Percentiles rank a stretch among this genome's conserved stretches.
Conservation (phyloP, 2,113 vertebrate species). For the Taurulus bubalis region DNA sequence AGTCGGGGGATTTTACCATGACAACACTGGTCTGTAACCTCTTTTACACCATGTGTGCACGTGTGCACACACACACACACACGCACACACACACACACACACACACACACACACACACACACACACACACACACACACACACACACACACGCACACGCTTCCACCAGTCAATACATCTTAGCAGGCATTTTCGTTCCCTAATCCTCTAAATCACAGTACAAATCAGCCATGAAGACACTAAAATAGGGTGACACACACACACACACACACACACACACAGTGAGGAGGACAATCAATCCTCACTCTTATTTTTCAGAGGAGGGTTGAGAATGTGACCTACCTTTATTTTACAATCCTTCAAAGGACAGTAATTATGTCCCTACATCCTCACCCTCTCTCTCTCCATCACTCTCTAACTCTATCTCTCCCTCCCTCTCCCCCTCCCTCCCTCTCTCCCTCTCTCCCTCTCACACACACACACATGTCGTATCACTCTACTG, state of each 20-base stretch:
- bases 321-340: constrained; percentile 30
- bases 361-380: too few relatives aligned
- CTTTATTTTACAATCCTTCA: too few relatives aligned
- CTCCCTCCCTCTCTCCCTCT: too few relatives aligned
- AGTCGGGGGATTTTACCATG: constrained; percentile 22
- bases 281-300: constrained; percentile 22
- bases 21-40: constrained; percentile 10
- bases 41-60: neutral
- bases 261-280: constrained; percentile 3
- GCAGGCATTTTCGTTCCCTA: constrained; percentile 47
- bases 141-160: too few relatives aligned
- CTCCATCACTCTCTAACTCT: too few relatives aligned
- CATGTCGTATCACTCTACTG: neutral
- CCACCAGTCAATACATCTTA: constrained; percentile 55
- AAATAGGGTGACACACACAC: constrained; percentile 15
- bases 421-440: too few relatives aligned
- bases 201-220: constrained; percentile 57
- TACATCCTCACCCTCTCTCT: too few relatives aligned
- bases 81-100: neutral
- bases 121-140: too few relatives aligned
- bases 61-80: neutral
- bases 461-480: neutral
- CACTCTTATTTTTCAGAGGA: constrained; percentile 16
- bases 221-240: constrained; percentile 46
- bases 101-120: neutral